Percentiles rank a stretch among this genome's conserved stretches.
Evolutionary conservation across 2,797 vertebrate species (phyloP).

Genomic region (Lepidocolaptes lacrymiger): DNA sequence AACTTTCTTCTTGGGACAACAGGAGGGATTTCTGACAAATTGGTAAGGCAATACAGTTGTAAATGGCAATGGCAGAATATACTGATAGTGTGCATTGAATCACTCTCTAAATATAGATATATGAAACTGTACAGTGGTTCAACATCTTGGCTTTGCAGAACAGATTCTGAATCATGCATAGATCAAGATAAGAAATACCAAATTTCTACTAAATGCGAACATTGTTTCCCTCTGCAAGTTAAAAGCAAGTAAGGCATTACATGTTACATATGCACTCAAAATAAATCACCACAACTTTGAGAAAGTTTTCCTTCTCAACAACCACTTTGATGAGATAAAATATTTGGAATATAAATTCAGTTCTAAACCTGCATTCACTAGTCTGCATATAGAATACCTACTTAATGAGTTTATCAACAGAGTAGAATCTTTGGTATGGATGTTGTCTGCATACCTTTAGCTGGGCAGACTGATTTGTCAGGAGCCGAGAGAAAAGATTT

Average conservation of each 20-base stretch:
- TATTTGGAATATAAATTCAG: not conserved
- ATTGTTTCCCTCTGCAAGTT: not conserved
- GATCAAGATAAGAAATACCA: not conserved
- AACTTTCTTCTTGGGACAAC: constrained; percentile 85
- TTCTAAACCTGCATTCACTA: not conserved
- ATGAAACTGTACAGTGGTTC: not conserved
- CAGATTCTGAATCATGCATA: not conserved
- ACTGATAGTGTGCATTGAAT: not conserved
- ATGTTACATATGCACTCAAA: rapidly evolving
- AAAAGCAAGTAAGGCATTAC: not conserved
- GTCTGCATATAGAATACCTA: not conserved
- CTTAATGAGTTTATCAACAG: not conserved
- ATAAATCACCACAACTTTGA: not conserved
- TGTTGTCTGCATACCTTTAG: not conserved
- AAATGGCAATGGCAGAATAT: not conserved
- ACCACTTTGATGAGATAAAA: not conserved
- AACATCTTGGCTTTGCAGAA: not conserved
- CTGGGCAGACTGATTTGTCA: not conserved
- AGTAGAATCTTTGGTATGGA: not conserved
- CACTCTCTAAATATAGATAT: not conserved
- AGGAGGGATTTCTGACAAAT: constrained; percentile 79
- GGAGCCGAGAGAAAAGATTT: not conserved
- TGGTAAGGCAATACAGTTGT: constrained; percentile 75
- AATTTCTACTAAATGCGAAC: not conserved
- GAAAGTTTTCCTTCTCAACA: not conserved